Conservation (phyloP, 2,113 vertebrate species). For the Rattus rattus region DNA sequence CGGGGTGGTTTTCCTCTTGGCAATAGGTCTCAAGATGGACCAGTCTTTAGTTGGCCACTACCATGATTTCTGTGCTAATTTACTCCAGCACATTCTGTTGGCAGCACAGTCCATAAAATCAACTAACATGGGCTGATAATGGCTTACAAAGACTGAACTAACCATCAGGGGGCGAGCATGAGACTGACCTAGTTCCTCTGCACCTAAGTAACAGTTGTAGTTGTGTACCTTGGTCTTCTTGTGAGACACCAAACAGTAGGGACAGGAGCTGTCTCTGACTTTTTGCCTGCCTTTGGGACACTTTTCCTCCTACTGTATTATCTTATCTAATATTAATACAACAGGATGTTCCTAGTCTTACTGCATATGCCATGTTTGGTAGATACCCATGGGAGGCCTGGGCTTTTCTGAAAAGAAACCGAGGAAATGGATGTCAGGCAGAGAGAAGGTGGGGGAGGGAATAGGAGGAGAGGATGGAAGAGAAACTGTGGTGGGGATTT, state of each 20-base stretch:
- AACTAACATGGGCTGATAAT: background rate
- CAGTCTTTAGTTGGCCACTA: background rate
- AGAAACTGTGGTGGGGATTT: background rate
- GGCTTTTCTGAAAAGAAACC: background rate
- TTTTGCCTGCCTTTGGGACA: background rate
- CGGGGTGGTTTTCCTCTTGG: background rate
- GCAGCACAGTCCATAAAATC: background rate
- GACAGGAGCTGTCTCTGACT: background rate
- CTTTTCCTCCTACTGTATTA: background rate
- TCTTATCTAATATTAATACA: background rate
- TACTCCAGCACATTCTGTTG: background rate
- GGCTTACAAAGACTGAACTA: background rate
- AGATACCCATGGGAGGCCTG: background rate
- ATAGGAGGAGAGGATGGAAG: background rate
- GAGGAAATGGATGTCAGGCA: accelerated
- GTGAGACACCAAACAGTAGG: background rate
- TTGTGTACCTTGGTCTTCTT: background rate
- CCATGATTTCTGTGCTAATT: background rate
- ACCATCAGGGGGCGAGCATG: background rate
- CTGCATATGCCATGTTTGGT: background rate
- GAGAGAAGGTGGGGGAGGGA: background rate
- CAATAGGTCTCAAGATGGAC: background rate
- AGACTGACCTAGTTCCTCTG: background rate
- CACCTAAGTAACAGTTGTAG: background rate
- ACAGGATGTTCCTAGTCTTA: background rate